These are phyloP conservation scores for Suillia variegata DNA, from an alignment of 2,888 invertebrate genomes.

Conservation along the genomic window DNA sequence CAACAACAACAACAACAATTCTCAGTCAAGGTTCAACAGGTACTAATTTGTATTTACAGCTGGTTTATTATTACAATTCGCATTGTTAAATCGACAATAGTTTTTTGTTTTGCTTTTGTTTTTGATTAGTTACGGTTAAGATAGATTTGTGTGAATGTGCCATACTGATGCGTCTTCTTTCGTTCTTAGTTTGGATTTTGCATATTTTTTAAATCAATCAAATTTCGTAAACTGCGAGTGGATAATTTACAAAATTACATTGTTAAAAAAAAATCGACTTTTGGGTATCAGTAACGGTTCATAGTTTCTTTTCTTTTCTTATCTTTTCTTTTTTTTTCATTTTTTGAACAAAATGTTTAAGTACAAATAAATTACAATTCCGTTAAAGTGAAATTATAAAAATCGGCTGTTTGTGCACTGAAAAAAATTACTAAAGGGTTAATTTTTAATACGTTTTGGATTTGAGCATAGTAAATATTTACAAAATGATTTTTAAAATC, in stretches of 20 bases:
- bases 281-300: no score
- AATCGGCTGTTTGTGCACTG: slow-evolving; percentile 3
- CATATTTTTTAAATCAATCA: neutral
- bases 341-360: neutral
- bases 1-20: no score
- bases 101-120: no score
- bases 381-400: neutral
- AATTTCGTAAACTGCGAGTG: no score
- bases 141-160: slow-evolving; percentile 19
- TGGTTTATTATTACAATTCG: neutral
- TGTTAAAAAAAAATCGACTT: slow-evolving; percentile 44
- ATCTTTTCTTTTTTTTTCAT: slow-evolving; percentile 16
- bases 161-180: slow-evolving; percentile 20
- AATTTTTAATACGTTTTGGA: neutral
- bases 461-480: slow-evolving; percentile 39
- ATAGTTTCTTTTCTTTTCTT: slow-evolving; percentile 23
- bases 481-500: slow-evolving; percentile 27
- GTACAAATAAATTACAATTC: neutral
- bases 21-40: no score
- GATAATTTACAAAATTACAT: neutral
- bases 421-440: slow-evolving; percentile 1
- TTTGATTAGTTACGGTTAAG: neutral
- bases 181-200: neutral
- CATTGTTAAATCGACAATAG: neutral
- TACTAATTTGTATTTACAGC: neutral